A percentile compares a stretch with the other conserved stretches of the same genome.
Conservation (phyloP, 2,113 vertebrate species). For the Eleginops maclovinus region DNA sequence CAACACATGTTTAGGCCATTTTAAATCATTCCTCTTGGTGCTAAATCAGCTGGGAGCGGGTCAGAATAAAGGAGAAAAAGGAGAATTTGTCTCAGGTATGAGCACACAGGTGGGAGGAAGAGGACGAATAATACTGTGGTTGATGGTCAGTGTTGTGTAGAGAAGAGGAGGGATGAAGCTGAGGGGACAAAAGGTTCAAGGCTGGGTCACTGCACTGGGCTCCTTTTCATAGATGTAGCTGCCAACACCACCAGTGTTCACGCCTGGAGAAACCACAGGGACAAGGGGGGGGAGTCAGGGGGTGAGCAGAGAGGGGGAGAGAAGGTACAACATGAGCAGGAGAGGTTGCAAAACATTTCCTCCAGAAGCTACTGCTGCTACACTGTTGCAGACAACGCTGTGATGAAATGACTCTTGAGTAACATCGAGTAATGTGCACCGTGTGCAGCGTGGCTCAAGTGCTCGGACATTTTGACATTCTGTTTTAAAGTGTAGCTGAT, state of each 20-base stretch:
- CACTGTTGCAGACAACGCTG: not conserved
- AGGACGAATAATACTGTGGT: slow-evolving; percentile 57
- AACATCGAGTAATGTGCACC: slow-evolving; percentile 1
- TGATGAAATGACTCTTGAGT: slow-evolving; percentile 41
- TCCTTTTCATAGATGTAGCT: slow-evolving; percentile 98
- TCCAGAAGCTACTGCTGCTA: slow-evolving; percentile 25
- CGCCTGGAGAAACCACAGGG: slow-evolving; percentile 85
- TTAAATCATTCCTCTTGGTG: slow-evolving; percentile 25
- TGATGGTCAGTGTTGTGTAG: slow-evolving; percentile 47
- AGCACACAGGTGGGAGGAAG: slow-evolving; percentile 23
- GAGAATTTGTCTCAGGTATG: slow-evolving; percentile 48
- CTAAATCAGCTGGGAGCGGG: slow-evolving; percentile 24
- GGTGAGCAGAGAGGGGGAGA: slow-evolving; percentile 16
- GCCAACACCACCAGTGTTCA: slow-evolving; percentile 96
- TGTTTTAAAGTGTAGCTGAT: slow-evolving; percentile 59
- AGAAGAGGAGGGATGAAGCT: slow-evolving; percentile 52
- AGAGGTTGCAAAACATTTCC: slow-evolving; percentile 30
- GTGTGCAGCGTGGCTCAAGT: slow-evolving; percentile 26
- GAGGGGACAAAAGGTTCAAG: slow-evolving; percentile 80
- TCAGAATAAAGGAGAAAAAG: slow-evolving; percentile 14
- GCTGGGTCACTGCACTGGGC: slow-evolving; percentile 88
- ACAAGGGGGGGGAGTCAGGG: slow-evolving; percentile 30
- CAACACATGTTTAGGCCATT: slow-evolving; percentile 26
- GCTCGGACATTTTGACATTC: slow-evolving; percentile 50
- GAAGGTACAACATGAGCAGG: slow-evolving; percentile 30